phyloP scores from a whole-genome alignment of 1,140 invertebrate species.

The Vanessa atalanta region DNA sequence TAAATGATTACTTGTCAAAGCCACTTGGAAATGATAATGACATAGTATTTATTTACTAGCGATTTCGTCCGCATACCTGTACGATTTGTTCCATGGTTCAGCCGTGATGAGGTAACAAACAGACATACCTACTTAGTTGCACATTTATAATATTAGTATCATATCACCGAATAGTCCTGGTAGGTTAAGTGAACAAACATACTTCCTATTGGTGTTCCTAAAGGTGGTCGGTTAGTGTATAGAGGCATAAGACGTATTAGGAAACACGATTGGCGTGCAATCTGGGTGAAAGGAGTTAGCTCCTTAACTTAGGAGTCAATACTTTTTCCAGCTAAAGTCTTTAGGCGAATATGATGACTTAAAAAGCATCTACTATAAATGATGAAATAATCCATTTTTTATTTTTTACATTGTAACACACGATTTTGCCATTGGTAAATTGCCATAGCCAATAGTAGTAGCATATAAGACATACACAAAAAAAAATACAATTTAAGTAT shows the following conservation, averaged over 20 bases:
- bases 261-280: no score
- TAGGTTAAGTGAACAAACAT: not conserved
- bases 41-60: not conserved
- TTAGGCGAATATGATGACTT: no score
- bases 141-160: not conserved
- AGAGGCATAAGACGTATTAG: not conserved
- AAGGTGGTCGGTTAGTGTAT: not conserved
- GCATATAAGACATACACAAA: no score
- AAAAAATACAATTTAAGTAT: no score
- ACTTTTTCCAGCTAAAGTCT: no score
- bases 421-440: no score
- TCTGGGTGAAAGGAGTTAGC: no score
- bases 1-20: constrained; percentile 20
- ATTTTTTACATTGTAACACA: no score
- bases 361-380: no score
- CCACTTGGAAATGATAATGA: not conserved
- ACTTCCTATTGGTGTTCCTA: not conserved
- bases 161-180: not conserved
- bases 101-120: not conserved
- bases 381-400: no score
- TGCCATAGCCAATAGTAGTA: no score
- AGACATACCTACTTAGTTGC: not conserved
- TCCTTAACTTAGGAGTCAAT: no score
- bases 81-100: not conserved
- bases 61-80: not conserved